phyloP scores from a whole-genome alignment of 2,888 invertebrate genomes.

The Andrena trimmerana region DNA sequence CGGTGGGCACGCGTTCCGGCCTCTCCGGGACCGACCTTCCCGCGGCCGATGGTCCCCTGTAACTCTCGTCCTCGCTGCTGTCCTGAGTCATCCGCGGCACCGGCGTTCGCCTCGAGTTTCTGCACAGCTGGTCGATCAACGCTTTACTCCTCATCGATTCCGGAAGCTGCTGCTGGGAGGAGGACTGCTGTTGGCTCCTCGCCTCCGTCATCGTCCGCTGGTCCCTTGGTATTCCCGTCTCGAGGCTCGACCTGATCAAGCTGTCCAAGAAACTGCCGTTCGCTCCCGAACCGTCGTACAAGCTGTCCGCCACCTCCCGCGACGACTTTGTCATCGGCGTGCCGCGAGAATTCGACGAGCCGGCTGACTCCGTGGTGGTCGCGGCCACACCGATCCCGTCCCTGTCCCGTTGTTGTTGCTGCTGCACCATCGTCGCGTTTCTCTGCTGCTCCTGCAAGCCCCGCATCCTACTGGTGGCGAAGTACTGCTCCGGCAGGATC shows the following conservation, averaged over 20 bases:
- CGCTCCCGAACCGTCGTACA: slow-evolving; percentile 89
- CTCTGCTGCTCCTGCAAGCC: slow-evolving; percentile 90
- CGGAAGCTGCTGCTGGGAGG: slow-evolving; percentile 86
- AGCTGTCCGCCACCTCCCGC: slow-evolving; percentile 88
- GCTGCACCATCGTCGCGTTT: slow-evolving; percentile 80
- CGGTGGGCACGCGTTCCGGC: slow-evolving; percentile 83
- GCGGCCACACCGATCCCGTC: slow-evolving; percentile 72
- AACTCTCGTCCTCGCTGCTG: slow-evolving; percentile 86
- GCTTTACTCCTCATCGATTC: slow-evolving; percentile 88
- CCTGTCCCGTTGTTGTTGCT: slow-evolving; percentile 68
- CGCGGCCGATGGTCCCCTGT: slow-evolving; percentile 74
- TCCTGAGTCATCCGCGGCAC: slow-evolving; percentile 84
- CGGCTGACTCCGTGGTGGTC: slow-evolving; percentile 72
- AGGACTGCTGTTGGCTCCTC: slow-evolving; percentile 85
- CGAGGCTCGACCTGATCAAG: slow-evolving; percentile 93
- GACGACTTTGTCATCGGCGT: slow-evolving; percentile 86
- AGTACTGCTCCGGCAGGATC: slow-evolving; percentile 88
- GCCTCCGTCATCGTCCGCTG: slow-evolving; percentile 77
- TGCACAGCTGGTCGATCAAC: slow-evolving; percentile 89
- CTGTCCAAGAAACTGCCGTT: slow-evolving; percentile 94
- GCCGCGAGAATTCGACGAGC: slow-evolving; percentile 81
- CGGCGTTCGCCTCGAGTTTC: slow-evolving; percentile 87
- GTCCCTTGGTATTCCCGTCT: slow-evolving; percentile 88
- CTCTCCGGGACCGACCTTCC: slow-evolving; percentile 77
- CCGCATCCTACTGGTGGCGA: slow-evolving; percentile 93